Evolutionary conservation across 2,113 vertebrate species (phyloP).

Genomic region (Cyanistes caeruleus): DNA sequence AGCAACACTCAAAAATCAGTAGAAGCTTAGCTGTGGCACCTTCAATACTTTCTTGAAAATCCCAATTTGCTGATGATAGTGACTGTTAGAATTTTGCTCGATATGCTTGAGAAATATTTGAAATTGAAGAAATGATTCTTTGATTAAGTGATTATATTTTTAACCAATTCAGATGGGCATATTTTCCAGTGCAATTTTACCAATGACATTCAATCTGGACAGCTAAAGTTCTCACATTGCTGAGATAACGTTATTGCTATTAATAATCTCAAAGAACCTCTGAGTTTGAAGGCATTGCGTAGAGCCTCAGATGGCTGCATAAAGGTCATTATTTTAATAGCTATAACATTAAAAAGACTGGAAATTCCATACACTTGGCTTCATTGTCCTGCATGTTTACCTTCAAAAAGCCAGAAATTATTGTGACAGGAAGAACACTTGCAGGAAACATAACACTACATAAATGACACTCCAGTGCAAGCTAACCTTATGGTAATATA

Average conservation of each 20-base stretch:
- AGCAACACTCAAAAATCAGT: background rate
- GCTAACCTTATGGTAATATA: constrained; percentile 37
- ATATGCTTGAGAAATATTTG: constrained; percentile 5
- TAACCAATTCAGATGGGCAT: background rate
- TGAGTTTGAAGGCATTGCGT: background rate
- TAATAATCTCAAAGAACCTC: constrained; percentile 21
- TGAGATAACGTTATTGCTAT: constrained; percentile 4
- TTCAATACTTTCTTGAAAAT: background rate
- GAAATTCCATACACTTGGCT: background rate
- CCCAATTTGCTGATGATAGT: background rate
- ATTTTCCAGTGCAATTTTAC: background rate
- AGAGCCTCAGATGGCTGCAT: background rate
- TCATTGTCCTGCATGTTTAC: background rate
- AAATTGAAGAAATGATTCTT: background rate
- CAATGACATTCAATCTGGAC: background rate
- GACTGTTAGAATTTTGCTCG: background rate
- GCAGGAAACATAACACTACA: constrained; percentile 32
- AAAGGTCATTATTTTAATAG: constrained; percentile 49
- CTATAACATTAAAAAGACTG: constrained; percentile 18
- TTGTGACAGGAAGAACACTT: constrained; percentile 42
- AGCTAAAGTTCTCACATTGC: background rate
- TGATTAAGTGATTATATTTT: constrained; percentile 20
- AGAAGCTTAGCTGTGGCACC: background rate
- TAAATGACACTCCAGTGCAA: background rate
- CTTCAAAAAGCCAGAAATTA: constrained; percentile 20